phyloP scores from a whole-genome alignment of 2,113 vertebrate genomes.

The Excalfactoria chinensis region DNA sequence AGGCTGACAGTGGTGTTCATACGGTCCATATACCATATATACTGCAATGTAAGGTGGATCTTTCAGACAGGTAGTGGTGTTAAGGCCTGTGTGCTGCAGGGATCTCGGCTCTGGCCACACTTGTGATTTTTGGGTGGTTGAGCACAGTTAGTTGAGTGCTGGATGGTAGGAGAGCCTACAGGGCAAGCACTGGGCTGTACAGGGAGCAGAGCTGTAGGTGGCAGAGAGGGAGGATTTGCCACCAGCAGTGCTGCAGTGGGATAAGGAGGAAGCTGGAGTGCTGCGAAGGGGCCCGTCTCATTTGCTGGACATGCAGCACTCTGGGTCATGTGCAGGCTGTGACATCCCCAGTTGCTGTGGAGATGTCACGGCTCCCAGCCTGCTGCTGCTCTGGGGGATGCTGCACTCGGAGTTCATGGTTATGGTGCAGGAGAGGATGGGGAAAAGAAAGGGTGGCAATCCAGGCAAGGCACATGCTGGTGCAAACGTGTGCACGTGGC shows the following conservation, averaged over 20 bases:
- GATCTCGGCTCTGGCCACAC: not conserved
- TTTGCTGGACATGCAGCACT: not conserved
- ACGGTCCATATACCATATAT: not conserved
- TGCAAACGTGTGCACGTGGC: not conserved
- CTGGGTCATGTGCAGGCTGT: not conserved
- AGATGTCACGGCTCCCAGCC: not conserved
- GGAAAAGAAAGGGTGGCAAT: not conserved
- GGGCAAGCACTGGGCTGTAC: not conserved
- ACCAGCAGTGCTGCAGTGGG: not conserved
- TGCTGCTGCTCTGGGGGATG: not conserved
- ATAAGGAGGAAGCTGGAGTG: not conserved
- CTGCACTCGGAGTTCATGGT: not conserved
- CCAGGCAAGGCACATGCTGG: not conserved
- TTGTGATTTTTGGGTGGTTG: not conserved
- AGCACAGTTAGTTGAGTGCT: not conserved
- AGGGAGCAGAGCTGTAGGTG: not conserved
- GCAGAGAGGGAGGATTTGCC: not conserved
- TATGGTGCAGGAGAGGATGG: not conserved
- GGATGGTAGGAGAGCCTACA: not conserved
- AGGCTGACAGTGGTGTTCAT: not conserved
- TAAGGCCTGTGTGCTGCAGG: not conserved
- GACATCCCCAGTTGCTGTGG: constrained; percentile 29
- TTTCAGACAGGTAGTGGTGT: not conserved
- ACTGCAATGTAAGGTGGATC: not conserved
- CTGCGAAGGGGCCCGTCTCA: not conserved